Base-by-base conservation (phyloP, 2,888 invertebrate species). In the Dasypolia templi region DNA sequence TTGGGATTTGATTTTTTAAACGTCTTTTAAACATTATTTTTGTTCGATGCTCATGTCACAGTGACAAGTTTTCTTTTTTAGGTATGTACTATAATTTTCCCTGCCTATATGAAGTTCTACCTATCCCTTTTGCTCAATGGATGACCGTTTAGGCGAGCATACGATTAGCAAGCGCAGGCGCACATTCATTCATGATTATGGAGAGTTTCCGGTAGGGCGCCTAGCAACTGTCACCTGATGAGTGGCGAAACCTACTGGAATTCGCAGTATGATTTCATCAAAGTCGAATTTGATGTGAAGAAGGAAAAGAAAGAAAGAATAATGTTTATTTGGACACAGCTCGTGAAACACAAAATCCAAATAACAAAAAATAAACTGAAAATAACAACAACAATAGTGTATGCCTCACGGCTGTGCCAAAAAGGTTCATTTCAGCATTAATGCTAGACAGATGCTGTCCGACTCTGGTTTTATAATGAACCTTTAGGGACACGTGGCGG, bases 101-200 rank as follows among this genome's bases (percentile, higher is more conserved):
- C 72, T 79, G 39, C 29, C 17, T 79, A 56, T 59, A 67, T 51
- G n/a, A 35, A 44, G 55, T n/a, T 6, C 9, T 44, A 35, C 58
- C 59, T 17, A 55, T 61, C 59, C 58, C 55, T 63, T 80, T 79
- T 55, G 53, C 62, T 80, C 79, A 80, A 82, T 83, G 79, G 63
- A 2, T 14, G 49, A 55, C 79, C 49, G 49, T 79, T 72, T 82
- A 80, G 63, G 83, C 22, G 5, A 29, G 35, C 39, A 49, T 22
- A 58, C 56, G 58, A 80, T 81, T 80, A 80, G 79, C 79, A 83
- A 39, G 58, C 83, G 83, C 56, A 55, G 7, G 64, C 67, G 83
- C 83, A 79, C 64, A 53, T 72, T 82, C 67, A 67, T 79, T 51
- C 62, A 67, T 83, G 26, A 14, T 56, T 78, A 81, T 83, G 80